Evolutionary conservation across 1,140 invertebrate genomes (phyloP).

Genomic region (Coptotermes formosanus): DNA sequence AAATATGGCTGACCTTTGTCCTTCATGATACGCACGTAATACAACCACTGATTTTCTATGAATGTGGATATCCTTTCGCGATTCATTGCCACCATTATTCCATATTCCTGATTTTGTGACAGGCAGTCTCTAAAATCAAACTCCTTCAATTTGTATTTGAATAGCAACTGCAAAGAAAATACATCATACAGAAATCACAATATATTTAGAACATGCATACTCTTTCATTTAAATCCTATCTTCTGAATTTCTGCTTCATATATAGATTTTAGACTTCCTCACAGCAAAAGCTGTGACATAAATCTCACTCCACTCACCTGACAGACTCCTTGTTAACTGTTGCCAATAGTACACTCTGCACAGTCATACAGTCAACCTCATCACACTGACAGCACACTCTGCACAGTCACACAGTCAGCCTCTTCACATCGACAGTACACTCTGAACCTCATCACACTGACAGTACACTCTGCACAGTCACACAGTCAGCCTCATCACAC

Average conservation of each 20-base stretch:
- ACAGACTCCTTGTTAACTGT: too few species aligned
- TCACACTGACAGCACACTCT: too few species aligned
- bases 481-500: too few species aligned
- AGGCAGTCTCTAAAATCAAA: neutral
- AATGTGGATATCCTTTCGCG: neutral
- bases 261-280: neutral
- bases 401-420: too few species aligned
- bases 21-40: constrained; percentile 45
- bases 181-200: neutral
- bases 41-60: constrained; percentile 58
- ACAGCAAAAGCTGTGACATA: neutral
- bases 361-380: too few species aligned
- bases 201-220: neutral
- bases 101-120: neutral
- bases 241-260: neutral
- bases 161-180: neutral
- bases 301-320: too few species aligned
- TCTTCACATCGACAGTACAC: too few species aligned
- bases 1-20: neutral
- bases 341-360: too few species aligned
- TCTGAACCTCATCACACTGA: too few species aligned
- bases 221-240: too few species aligned
- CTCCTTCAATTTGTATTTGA: neutral
- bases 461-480: too few species aligned
- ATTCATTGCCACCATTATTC: neutral